Evolutionary conservation across 1,140 invertebrate genomes (phyloP).

Genomic region (Rhagoletis zephyria): DNA sequence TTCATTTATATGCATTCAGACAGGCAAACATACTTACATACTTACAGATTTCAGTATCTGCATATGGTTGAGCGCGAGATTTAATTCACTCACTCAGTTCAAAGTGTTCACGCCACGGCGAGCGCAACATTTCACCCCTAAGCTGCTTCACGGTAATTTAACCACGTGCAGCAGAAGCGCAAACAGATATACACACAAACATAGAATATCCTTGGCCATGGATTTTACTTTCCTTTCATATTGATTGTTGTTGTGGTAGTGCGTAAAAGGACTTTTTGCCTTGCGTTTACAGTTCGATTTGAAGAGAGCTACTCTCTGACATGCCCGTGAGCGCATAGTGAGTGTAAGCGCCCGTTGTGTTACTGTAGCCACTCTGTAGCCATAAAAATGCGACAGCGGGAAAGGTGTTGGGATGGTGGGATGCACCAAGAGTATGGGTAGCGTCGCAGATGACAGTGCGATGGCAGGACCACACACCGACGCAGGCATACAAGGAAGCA

Average conservation of each 20-base stretch:
- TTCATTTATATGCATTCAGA: too few relatives aligned
- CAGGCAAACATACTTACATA: not conserved
- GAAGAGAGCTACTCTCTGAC: not conserved
- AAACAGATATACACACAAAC: not conserved
- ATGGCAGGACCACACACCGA: not conserved
- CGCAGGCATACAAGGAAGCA: not conserved
- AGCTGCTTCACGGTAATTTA: conserved; percentile 49
- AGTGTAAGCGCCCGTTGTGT: not conserved
- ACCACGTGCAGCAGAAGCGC: conserved; percentile 26
- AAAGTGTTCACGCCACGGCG: conserved; percentile 22
- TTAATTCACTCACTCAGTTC: conserved; percentile 45
- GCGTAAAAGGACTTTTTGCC: conserved; percentile 41
- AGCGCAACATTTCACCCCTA: conserved; percentile 30
- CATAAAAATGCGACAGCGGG: conserved; percentile 10
- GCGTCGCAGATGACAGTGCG: conserved; percentile 34
- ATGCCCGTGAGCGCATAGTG: not conserved
- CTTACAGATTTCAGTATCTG: conserved; percentile 8
- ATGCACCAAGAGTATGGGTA: conserved; percentile 37
- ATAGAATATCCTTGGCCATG: not conserved
- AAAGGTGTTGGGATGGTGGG: not conserved
- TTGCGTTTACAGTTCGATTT: conserved; percentile 12
- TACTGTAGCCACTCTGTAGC: conserved; percentile 36
- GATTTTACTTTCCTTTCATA: not conserved
- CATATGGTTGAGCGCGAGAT: conserved; percentile 36
- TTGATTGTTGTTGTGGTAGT: conserved; percentile 1